Conservation (phyloP, 2,888 invertebrate species). For the Eledone cirrhosa region DNA sequence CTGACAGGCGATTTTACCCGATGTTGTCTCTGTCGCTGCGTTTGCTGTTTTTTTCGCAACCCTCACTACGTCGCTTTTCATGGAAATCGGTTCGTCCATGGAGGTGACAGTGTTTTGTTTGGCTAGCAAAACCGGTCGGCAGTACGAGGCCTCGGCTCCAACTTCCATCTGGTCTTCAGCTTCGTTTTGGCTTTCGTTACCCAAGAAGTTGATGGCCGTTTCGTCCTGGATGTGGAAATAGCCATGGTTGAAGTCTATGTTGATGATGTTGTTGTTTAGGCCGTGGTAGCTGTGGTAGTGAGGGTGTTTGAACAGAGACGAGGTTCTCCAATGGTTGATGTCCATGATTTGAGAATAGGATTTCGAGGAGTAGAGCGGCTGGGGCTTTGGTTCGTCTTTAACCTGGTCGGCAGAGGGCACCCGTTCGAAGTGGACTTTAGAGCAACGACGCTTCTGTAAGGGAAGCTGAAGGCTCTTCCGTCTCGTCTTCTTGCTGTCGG, state of each 20-base stretch:
- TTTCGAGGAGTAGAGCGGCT: background rate
- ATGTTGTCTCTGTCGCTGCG: background rate
- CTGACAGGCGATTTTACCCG: background rate
- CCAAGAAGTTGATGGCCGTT: background rate
- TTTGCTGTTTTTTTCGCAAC: background rate
- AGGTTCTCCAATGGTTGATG: background rate
- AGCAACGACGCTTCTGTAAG: background rate
- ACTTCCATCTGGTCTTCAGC: background rate
- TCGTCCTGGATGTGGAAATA: background rate
- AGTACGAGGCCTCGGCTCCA: background rate
- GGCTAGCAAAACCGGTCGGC: background rate
- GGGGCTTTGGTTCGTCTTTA: background rate
- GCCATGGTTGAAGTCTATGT: background rate
- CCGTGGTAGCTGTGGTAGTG: conserved; percentile 13
- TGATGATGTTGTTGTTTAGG: background rate
- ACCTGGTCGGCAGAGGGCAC: background rate
- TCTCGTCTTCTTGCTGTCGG: background rate
- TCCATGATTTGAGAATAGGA: conserved; percentile 19
- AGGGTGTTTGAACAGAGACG: background rate
- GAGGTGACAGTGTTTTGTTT: conserved; percentile 20
- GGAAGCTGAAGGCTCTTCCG: conserved; percentile 2
- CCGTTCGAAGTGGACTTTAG: conserved; percentile 16
- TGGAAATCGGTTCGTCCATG: conserved; percentile 15
- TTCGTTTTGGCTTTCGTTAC: background rate
- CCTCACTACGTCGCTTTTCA: background rate